These are phyloP conservation scores for Phaethornis superciliosus DNA, from an alignment of 2,113 vertebrate species.

Conservation along the genomic window DNA sequence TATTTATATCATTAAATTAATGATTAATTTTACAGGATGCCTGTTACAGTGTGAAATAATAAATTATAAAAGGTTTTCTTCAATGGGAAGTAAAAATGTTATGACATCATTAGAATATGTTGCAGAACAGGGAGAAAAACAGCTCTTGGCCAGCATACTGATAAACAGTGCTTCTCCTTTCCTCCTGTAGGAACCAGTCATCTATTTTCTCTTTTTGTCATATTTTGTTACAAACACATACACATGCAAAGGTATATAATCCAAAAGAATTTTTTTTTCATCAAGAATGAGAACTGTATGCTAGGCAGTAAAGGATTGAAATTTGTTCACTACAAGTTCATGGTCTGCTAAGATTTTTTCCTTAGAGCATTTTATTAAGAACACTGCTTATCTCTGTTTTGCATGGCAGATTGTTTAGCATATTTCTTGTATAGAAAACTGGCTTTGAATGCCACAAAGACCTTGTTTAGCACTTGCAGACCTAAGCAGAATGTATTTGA, in stretches of 20 bases:
- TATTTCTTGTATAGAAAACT: conserved; percentile 48
- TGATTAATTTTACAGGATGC: background rate
- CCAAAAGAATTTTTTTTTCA: conserved; percentile 21
- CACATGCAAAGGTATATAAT: background rate
- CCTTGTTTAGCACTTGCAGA: conserved; percentile 41
- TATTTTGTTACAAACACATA: background rate
- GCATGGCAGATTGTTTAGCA: conserved; percentile 65
- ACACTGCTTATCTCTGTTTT: conserved; percentile 45
- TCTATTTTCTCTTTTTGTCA: conserved; percentile 34
- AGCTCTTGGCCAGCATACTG: background rate
- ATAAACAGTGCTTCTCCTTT: background rate
- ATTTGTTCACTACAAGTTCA: conserved; percentile 67
- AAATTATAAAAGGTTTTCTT: background rate
- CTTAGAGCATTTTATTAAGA: conserved; percentile 36
- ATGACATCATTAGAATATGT: conserved; percentile 23
- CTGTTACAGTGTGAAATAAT: background rate
- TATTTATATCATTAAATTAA: background rate
- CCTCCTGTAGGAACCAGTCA: background rate
- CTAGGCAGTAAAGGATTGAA: conserved; percentile 62
- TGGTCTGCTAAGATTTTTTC: conserved; percentile 58
- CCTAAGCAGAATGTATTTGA: conserved; percentile 62
- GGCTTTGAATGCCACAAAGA: conserved; percentile 27
- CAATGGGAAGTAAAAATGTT: background rate
- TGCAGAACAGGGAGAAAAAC: background rate
- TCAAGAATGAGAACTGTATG: conserved; percentile 9